phyloP scores from a whole-genome alignment of 2,888 invertebrate species.

The Theodoxus fluviatilis region DNA sequence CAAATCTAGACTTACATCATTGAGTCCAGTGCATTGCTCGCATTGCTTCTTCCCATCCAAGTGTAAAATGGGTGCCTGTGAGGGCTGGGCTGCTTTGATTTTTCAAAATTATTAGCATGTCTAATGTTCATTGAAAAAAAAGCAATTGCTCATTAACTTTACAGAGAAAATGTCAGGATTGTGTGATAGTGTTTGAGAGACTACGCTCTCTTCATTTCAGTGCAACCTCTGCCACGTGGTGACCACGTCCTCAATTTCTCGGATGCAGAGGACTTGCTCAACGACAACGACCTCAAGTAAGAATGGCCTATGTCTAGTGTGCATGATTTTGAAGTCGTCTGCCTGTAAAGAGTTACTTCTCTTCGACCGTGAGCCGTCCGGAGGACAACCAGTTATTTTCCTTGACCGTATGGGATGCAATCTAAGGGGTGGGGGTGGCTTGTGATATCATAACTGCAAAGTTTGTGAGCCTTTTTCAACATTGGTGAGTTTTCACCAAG shows the following conservation, averaged over 20 bases:
- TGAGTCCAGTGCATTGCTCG: too few species aligned
- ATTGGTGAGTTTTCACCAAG: too few species aligned
- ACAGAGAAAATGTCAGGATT: not conserved
- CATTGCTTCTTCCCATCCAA: too few species aligned
- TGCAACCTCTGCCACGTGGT: constrained; percentile 65
- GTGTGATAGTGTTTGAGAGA: not conserved
- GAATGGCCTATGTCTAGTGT: constrained; percentile 25
- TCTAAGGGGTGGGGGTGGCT: too few species aligned
- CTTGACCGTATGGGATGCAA: too few species aligned
- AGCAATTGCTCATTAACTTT: not conserved
- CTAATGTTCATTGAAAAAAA: too few species aligned
- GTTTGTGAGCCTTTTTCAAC: too few species aligned
- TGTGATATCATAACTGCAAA: too few species aligned
- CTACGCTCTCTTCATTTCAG: constrained; percentile 38
- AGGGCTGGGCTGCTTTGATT: not conserved
- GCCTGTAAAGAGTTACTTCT: not conserved
- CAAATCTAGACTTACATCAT: too few species aligned
- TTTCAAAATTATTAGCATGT: not conserved
- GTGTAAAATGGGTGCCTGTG: too few species aligned
- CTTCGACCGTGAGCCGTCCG: too few species aligned
- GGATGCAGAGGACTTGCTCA: constrained; percentile 88
- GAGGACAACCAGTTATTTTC: too few species aligned
- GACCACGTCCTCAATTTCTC: constrained; percentile 74
- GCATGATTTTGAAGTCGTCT: not conserved
- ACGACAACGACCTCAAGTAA: constrained; percentile 79